These are phyloP conservation scores for Habrosyne pyritoides DNA, from an alignment of 2,888 invertebrate genomes.

Conservation along the genomic window DNA sequence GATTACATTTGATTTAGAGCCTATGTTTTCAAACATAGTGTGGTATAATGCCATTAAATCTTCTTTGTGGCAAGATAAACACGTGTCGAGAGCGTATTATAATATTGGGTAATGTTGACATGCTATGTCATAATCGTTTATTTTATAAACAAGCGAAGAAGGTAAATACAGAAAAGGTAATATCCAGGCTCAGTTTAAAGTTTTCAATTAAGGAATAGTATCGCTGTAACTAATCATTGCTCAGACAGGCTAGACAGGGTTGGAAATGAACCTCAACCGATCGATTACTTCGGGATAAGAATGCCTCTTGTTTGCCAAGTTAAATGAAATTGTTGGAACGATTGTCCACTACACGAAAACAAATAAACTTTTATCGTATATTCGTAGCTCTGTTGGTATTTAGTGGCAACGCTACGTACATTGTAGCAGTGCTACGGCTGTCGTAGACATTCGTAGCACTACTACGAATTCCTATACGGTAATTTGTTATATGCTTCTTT, in stretches of 20 bases:
- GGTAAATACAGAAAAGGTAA: too few relatives aligned
- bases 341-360: slow-evolving; percentile 3
- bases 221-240: neutral
- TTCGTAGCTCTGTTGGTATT: neutral
- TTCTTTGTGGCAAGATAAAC: neutral
- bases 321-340: neutral
- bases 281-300: neutral
- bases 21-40: neutral
- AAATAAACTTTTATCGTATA: neutral
- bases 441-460: slow-evolving; percentile 1
- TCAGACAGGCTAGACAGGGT: neutral
- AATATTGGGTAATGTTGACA: neutral
- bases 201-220: neutral
- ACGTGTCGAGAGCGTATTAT: neutral
- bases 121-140: neutral
- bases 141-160: too few relatives aligned
- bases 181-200: neutral
- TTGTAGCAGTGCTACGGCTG: neutral
- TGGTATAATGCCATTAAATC: slow-evolving; percentile 1
- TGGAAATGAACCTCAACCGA: neutral
- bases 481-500: neutral
- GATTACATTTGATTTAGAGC: neutral
- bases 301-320: neutral
- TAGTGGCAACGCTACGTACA: neutral
- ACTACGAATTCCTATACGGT: neutral